Evolutionary conservation across 2,888 invertebrate species (phyloP).

Genomic region (Leptarthrus brevirostris): DNA sequence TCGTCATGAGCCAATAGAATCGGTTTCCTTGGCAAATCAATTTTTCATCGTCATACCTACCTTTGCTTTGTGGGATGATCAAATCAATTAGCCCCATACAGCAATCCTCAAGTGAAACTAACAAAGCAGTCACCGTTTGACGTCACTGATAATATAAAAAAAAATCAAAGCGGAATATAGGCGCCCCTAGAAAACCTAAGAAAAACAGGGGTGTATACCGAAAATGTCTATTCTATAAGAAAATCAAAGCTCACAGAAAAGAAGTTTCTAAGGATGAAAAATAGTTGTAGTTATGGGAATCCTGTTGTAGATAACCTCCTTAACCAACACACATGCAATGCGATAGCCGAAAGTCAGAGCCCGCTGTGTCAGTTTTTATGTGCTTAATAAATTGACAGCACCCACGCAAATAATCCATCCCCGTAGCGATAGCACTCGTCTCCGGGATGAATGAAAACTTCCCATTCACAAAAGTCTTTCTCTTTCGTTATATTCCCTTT

Average conservation of each 20-base stretch:
- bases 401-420: constrained; percentile 26
- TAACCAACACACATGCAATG: too few relatives aligned
- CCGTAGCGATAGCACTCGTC: not conserved
- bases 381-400: constrained; percentile 18
- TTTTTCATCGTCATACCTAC: not conserved
- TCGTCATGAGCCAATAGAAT: not conserved
- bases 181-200: too few relatives aligned
- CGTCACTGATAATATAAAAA: constrained; percentile 14
- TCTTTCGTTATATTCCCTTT: not conserved
- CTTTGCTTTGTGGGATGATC: too few relatives aligned
- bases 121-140: not conserved
- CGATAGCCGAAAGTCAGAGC: not conserved
- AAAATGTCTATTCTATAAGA: too few relatives aligned
- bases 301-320: too few relatives aligned
- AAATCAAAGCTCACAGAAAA: not conserved
- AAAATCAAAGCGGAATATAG: not conserved
- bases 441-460: constrained; percentile 17
- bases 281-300: too few relatives aligned
- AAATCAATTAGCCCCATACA: too few relatives aligned
- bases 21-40: not conserved
- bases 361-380: not conserved
- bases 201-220: too few relatives aligned
- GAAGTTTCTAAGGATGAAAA: not conserved
- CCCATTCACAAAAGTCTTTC: constrained; percentile 20
- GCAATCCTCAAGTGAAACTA: too few relatives aligned